Conservation (phyloP, 2,797 vertebrate genomes). For the Diglossa cyanea region DNA sequence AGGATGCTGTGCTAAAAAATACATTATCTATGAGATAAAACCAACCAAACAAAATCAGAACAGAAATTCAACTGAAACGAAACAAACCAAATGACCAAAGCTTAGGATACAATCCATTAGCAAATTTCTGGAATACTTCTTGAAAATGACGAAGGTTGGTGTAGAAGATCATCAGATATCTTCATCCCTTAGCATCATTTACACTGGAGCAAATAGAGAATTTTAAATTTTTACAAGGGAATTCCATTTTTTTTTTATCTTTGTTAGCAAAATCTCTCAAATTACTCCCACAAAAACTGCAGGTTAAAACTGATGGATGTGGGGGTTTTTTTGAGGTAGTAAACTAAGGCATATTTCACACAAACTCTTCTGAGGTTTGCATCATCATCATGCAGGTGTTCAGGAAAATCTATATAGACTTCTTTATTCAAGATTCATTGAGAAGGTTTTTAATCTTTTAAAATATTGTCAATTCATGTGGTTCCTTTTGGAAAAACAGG, state of each 20-base stretch:
- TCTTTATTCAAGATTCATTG: neutral
- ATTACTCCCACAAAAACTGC: neutral
- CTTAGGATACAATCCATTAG: neutral
- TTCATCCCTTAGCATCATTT: neutral
- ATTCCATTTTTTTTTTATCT: neutral
- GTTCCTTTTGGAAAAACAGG: neutral
- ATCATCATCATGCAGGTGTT: neutral
- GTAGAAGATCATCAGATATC: neutral
- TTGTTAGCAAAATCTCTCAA: neutral
- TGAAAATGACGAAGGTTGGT: neutral
- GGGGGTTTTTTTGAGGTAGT: neutral
- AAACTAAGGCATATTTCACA: neutral
- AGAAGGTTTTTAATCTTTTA: neutral
- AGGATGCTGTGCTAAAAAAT: neutral
- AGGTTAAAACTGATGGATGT: neutral
- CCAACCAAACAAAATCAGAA: neutral
- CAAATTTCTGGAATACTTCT: neutral
- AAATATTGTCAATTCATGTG: neutral
- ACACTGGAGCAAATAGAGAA: neutral
- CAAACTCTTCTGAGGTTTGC: neutral
- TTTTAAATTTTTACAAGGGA: neutral
- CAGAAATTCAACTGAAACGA: accelerated
- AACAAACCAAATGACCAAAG: neutral
- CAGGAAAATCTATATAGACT: neutral
- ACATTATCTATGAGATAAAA: neutral